phyloP scores from a whole-genome alignment of 2,888 invertebrate genomes.

The Leptothorax acervorum region DNA sequence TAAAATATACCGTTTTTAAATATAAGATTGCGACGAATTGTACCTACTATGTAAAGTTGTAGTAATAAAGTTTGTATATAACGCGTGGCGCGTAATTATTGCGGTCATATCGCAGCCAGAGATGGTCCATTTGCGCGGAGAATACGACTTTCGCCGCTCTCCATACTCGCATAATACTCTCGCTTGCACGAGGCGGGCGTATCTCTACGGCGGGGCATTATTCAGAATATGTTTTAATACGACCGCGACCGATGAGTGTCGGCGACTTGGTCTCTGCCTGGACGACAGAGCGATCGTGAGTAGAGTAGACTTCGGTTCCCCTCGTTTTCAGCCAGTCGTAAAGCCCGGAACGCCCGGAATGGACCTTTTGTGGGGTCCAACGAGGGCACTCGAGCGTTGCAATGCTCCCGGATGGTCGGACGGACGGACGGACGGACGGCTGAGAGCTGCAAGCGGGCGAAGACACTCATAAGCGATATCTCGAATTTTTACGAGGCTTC shows the following conservation, averaged over 20 bases:
- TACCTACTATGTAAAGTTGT: too few relatives aligned
- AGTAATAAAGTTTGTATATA: not conserved
- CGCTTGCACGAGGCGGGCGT: not conserved
- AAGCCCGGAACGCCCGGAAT: constrained; percentile 67
- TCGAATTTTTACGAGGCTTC: constrained; percentile 59
- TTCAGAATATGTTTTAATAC: constrained; percentile 45
- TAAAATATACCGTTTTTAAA: not conserved
- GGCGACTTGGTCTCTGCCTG: constrained; percentile 3
- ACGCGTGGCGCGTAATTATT: not conserved
- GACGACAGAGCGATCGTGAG: constrained; percentile 11
- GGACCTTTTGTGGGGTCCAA: constrained; percentile 60
- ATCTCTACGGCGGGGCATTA: constrained; percentile 16
- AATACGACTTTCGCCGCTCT: constrained; percentile 4
- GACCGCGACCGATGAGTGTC: constrained; percentile 18
- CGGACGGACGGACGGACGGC: not conserved
- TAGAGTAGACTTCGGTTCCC: constrained; percentile 32
- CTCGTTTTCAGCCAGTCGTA: constrained; percentile 64
- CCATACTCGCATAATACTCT: not conserved
- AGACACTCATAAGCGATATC: constrained; percentile 60
- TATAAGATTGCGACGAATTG: constrained; percentile 22
- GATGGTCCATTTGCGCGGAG: constrained; percentile 9
- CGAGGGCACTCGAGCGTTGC: constrained; percentile 60
- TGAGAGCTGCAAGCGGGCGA: constrained; percentile 11
- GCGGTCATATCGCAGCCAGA: not conserved
- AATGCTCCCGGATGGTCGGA: constrained; percentile 42